Evolutionary conservation across 2,888 invertebrate species (phyloP).

Genomic region (Orthosia gothica): DNA sequence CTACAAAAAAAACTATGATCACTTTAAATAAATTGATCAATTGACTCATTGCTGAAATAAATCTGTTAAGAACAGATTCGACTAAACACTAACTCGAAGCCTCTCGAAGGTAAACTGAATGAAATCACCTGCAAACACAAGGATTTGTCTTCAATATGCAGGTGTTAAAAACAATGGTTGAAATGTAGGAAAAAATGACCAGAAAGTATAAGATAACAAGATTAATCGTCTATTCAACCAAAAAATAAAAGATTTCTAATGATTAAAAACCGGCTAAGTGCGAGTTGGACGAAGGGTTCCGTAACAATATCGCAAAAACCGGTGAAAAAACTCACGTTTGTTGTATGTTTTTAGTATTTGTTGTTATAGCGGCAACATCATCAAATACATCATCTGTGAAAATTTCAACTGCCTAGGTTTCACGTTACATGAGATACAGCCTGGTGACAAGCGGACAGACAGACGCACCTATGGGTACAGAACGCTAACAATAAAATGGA

Average conservation of each 20-base stretch:
- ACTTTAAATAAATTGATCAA: slow-evolving; percentile 2
- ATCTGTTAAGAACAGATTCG: not conserved
- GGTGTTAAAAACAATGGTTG: slow-evolving; percentile 58
- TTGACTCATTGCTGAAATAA: slow-evolving; percentile 23
- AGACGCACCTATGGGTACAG: too few relatives aligned
- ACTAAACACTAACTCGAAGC: slow-evolving; percentile 1
- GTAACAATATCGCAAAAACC: too few relatives aligned
- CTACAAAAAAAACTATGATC: slow-evolving; percentile 7
- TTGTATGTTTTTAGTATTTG: too few relatives aligned
- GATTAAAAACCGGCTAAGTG: too few relatives aligned
- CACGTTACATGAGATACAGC: too few relatives aligned
- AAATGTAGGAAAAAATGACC: slow-evolving; percentile 36
- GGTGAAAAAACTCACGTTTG: too few relatives aligned
- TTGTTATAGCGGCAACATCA: too few relatives aligned
- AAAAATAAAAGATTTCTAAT: slow-evolving; percentile 38
- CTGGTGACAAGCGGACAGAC: too few relatives aligned
- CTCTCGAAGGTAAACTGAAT: slow-evolving; percentile 1
- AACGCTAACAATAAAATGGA: too few relatives aligned
- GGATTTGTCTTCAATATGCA: slow-evolving; percentile 33
- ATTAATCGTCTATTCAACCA: slow-evolving; percentile 50
- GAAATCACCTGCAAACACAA: slow-evolving; percentile 15
- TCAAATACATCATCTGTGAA: too few relatives aligned
- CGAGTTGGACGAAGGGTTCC: too few relatives aligned
- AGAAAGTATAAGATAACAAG: slow-evolving; percentile 32
- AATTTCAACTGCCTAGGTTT: too few relatives aligned